phyloP scores from a whole-genome alignment of 2,113 vertebrate genomes.

The Hymenochirus boettgeri region DNA sequence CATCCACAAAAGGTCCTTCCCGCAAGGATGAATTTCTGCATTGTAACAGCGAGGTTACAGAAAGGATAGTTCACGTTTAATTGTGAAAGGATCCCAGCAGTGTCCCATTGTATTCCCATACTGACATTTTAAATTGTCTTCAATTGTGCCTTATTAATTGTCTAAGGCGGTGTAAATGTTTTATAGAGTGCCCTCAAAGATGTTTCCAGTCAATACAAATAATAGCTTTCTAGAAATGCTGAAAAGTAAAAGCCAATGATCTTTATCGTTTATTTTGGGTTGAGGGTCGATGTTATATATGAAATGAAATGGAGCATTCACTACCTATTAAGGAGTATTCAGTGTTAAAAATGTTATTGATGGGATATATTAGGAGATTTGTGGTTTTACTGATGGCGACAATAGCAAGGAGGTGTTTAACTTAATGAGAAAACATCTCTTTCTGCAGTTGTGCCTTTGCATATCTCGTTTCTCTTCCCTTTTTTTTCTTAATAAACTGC shows the following conservation, averaged over 20 bases:
- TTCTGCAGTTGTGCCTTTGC: too few relatives aligned
- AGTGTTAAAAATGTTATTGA: not conserved
- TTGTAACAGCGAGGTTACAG: not conserved
- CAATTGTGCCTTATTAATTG: slow-evolving; percentile 1
- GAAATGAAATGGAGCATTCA: not conserved
- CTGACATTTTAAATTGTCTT: not conserved
- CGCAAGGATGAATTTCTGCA: slow-evolving; percentile 28
- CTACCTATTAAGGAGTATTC: not conserved
- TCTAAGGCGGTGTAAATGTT: not conserved
- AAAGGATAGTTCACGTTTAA: not conserved
- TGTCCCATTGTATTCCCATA: not conserved
- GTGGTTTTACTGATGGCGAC: too few relatives aligned
- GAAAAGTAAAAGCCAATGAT: not conserved
- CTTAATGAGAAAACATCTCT: too few relatives aligned
- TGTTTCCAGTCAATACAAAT: not conserved
- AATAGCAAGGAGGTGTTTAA: too few relatives aligned
- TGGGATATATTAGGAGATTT: too few relatives aligned
- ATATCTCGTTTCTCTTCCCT: too few relatives aligned
- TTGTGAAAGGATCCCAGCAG: slow-evolving; percentile 3
- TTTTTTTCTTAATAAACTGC: too few relatives aligned
- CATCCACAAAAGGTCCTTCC: slow-evolving; percentile 50
- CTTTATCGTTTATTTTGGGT: not conserved
- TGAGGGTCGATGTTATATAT: not conserved
- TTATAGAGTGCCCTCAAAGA: not conserved
- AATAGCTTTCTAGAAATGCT: not conserved